phyloP scores from a whole-genome alignment of 2,797 vertebrate species.

The Gobio occitaniae region DNA sequence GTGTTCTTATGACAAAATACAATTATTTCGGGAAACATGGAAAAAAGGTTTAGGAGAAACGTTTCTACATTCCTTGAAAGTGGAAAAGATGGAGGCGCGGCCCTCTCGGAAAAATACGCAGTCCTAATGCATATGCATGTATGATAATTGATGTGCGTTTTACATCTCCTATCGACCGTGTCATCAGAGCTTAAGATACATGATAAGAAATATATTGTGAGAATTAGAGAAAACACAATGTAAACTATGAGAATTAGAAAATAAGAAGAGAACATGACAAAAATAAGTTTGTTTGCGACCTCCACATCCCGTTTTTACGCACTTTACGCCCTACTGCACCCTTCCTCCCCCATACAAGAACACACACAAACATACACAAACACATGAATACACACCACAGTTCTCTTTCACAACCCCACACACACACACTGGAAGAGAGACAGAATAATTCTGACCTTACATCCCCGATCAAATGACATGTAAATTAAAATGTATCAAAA shows the following conservation, averaged over 20 bases:
- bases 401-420: constrained; percentile 20
- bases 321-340: constrained; percentile 79
- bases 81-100: constrained; percentile 73
- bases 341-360: constrained; percentile 53
- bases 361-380: constrained; percentile 52
- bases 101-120: constrained; percentile 80
- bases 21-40: background rate
- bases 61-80: constrained; percentile 61
- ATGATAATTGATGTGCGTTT: constrained; percentile 71
- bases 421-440: background rate
- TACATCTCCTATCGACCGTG: constrained; percentile 55
- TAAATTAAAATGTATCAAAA: background rate
- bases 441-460: constrained; percentile 13
- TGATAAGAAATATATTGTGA: constrained; percentile 41
- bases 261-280: constrained; percentile 62
- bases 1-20: background rate
- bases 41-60: constrained; percentile 13
- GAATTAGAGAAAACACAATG: constrained; percentile 34
- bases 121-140: constrained; percentile 82
- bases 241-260: constrained; percentile 45
- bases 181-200: constrained; percentile 54
- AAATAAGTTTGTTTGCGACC: constrained; percentile 79
- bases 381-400: constrained; percentile 38
- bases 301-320: constrained; percentile 77
- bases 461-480: constrained; percentile 4